Evolutionary conservation across 2,888 invertebrate genomes (phyloP), one percentile per base, ranked within the genome.

Genomic region (Drosophila sordidapex): DNA sequence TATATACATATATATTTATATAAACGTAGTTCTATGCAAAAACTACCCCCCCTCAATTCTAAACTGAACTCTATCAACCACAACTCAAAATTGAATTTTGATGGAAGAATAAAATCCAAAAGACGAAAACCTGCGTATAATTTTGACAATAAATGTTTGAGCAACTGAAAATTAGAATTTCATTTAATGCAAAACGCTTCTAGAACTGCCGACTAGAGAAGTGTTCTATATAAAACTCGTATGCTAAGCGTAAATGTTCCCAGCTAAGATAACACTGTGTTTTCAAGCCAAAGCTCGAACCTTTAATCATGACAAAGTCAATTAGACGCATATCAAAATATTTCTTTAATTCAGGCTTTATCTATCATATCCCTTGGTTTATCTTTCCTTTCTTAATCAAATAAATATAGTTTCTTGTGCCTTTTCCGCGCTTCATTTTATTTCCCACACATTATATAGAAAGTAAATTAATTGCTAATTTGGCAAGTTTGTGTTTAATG

Each of bases 291-390:
- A 62, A 63, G 69, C 69, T 78, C 78, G 69, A 70, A 67, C 63
- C 65, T 78, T 21, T 48, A 62, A 48, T 62, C 63, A 74, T 48
- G 72, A 82, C 69, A 60, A 75, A 70, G 87, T 87, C 87, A 87
- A 87, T 87, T 87, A 84, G 77, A 75, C 77, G 82, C 84, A 84
- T 85, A 85, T 84, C 87, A 87, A 78, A 74, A 63, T 65, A 56
- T 36, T 53, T 68, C 27, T 62, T 73, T 61, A 5, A 25, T 48
- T 74, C 59, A 15, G 61, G 51, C 71, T 64, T 69, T 59, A 57
- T 51, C 54, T 57, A 40, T 60, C 51, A 48, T 46, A 43, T 25
- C 8, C 29, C 36, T 38, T 58, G 21, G 57, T 53, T n/a, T 60
- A 51, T 18, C 43, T 35, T 53, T 25, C 63, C 38, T 35, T 48